These are phyloP conservation scores for Eupeodes luniger DNA, from an alignment of 2,888 invertebrate genomes.

Conservation along the genomic window DNA sequence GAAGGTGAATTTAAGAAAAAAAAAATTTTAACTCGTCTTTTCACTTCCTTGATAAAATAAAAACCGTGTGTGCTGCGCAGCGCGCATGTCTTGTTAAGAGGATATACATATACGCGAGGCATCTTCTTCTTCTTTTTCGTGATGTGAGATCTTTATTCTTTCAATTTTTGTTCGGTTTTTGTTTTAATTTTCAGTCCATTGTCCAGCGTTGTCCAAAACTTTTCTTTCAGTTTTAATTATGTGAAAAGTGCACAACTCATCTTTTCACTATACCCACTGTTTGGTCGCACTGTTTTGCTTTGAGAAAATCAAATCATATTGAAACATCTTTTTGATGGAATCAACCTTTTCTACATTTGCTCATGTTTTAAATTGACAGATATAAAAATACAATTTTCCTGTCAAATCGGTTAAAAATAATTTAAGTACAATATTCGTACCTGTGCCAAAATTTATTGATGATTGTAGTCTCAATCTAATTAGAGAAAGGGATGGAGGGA, in stretches of 20 bases:
- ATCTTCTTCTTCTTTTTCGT: constrained; percentile 26
- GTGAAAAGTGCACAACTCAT: constrained; percentile 61
- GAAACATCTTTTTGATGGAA: too few species aligned
- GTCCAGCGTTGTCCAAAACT: constrained; percentile 33
- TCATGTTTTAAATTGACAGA: too few species aligned
- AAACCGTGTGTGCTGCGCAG: constrained; percentile 17
- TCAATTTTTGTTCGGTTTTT: constrained; percentile 1
- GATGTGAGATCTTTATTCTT: constrained; percentile 38
- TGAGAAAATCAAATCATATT: too few species aligned
- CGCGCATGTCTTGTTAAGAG: constrained; percentile 49
- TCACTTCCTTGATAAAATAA: constrained; percentile 59
- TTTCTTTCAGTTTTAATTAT: constrained; percentile 69
- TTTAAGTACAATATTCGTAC: too few species aligned
- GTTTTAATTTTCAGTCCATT: constrained; percentile 8
- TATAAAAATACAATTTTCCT: too few species aligned
- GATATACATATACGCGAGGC: constrained; percentile 28
- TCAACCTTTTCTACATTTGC: too few species aligned
- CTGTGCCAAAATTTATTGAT: too few species aligned
- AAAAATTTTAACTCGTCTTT: constrained; percentile 43
- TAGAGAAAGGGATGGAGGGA: too few species aligned
- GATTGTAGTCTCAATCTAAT: too few species aligned
- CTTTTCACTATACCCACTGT: not conserved
- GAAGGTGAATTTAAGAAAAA: constrained; percentile 15
- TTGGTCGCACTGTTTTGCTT: not conserved
- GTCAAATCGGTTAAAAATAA: too few species aligned